Evolutionary conservation across 2,113 vertebrate species (phyloP).

Genomic region (Tonatia bakeri): DNA sequence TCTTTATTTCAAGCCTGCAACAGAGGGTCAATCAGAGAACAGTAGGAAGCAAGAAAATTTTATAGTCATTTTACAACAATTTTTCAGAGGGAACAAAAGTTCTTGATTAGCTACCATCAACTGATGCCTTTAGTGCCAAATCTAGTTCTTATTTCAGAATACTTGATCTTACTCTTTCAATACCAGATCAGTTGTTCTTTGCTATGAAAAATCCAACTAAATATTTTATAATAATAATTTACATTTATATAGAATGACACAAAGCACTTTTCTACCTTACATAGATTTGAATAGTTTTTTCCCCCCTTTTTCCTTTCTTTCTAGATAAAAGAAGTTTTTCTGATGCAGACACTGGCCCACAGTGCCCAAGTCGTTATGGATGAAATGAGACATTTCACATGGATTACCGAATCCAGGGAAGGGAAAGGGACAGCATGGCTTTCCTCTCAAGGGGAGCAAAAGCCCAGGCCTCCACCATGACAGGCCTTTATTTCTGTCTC

Average conservation of each 20-base stretch:
- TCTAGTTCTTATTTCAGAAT: neutral
- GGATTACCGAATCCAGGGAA: too few relatives aligned
- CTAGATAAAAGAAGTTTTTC: neutral
- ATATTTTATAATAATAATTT: neutral
- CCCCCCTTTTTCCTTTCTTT: neutral
- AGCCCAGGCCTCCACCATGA: too few relatives aligned
- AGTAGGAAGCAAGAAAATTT: neutral
- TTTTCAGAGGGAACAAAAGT: neutral
- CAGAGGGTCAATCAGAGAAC: constrained; percentile 42
- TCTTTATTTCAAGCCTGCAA: neutral
- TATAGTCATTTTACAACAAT: neutral
- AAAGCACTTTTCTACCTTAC: neutral
- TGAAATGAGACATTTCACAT: too few relatives aligned
- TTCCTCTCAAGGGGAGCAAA: too few relatives aligned
- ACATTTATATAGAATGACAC: neutral
- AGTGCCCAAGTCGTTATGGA: too few relatives aligned
- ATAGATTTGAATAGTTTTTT: neutral
- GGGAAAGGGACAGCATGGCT: too few relatives aligned
- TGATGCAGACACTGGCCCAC: too few relatives aligned
- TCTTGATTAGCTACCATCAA: neutral
- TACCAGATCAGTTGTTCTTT: neutral
- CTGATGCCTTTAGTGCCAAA: neutral
- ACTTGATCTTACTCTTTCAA: neutral
- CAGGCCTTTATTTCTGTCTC: too few relatives aligned
- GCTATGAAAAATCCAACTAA: neutral